Conservation (phyloP, 2,888 invertebrate species). For the Gerosis bhagava region DNA sequence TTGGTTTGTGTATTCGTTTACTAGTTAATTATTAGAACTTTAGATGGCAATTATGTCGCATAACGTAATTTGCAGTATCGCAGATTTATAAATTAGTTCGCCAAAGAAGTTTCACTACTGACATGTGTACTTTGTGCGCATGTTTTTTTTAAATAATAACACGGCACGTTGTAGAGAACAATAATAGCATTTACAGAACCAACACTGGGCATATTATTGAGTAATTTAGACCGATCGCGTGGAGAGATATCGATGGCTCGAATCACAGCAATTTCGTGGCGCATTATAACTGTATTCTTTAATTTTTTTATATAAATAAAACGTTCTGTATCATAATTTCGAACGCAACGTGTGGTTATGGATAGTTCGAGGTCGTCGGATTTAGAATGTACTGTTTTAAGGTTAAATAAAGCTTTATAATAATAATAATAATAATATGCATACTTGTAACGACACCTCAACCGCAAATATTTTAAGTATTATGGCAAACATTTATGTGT, state of each 20-base stretch:
- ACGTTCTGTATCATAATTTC: conserved; percentile 41
- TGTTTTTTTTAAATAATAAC: conserved; percentile 37
- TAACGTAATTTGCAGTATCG: too few species aligned
- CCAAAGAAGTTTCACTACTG: too few species aligned
- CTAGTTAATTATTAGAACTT: too few species aligned
- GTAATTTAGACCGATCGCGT: conserved; percentile 64
- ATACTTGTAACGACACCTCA: too few species aligned
- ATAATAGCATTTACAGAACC: conserved; percentile 56
- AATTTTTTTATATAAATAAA: conserved; percentile 66
- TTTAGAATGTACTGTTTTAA: conserved; percentile 33
- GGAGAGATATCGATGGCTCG: conserved; percentile 58
- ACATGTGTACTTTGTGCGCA: too few species aligned
- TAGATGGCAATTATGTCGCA: too few species aligned
- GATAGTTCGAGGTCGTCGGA: neutral
- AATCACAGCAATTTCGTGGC: conserved; percentile 71
- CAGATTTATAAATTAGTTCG: too few species aligned
- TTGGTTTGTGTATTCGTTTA: too few species aligned
- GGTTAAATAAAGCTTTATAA: neutral
- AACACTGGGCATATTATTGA: conserved; percentile 57
- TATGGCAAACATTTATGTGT: too few species aligned
- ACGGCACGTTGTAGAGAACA: conserved; percentile 38
- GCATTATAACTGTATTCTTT: conserved; percentile 55
- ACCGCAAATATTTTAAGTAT: too few species aligned
- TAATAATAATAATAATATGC: too few species aligned
- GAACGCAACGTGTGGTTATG: conserved; percentile 66